These are phyloP conservation scores for Muntiacus reevesi DNA, from an alignment of 2,113 vertebrate species.

Conservation along the genomic window DNA sequence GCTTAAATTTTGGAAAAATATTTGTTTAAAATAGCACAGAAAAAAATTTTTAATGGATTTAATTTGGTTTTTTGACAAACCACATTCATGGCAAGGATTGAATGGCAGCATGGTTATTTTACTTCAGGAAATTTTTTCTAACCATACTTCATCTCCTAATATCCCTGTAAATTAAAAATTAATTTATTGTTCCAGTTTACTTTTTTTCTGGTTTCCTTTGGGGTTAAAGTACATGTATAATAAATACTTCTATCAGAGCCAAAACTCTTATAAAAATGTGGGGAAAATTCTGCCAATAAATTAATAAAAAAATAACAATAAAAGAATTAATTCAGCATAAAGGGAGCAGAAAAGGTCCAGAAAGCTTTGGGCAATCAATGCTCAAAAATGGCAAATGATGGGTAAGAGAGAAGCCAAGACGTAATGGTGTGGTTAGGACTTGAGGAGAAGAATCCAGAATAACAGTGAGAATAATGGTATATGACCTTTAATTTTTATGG, in stretches of 20 bases:
- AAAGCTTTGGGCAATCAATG: background rate
- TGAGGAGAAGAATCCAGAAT: background rate
- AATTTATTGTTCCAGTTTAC: constrained; percentile 56
- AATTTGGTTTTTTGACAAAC: constrained; percentile 62
- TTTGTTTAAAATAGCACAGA: constrained; percentile 33
- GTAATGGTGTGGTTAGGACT: background rate
- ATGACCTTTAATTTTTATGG: background rate
- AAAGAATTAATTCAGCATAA: constrained; percentile 30
- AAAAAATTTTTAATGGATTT: constrained; percentile 36
- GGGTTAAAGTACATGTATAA: constrained; percentile 48
- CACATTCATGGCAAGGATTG: constrained; percentile 47
- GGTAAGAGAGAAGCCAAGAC: background rate
- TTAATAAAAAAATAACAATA: constrained; percentile 44
- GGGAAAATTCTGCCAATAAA: constrained; percentile 41
- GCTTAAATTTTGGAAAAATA: constrained; percentile 42
- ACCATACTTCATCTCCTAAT: constrained; percentile 67
- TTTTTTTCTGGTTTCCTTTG: constrained; percentile 61
- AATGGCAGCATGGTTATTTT: constrained; percentile 46
- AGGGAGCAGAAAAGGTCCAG: background rate
- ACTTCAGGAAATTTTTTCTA: constrained; percentile 55
- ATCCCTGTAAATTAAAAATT: constrained; percentile 60
- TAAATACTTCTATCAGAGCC: constrained; percentile 51
- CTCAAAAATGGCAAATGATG: background rate
- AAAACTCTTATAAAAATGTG: constrained; percentile 44
- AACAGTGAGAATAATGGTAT: background rate